Base-by-base conservation (phyloP, 2,113 vertebrate species). In the Stictonetta naevosa region DNA sequence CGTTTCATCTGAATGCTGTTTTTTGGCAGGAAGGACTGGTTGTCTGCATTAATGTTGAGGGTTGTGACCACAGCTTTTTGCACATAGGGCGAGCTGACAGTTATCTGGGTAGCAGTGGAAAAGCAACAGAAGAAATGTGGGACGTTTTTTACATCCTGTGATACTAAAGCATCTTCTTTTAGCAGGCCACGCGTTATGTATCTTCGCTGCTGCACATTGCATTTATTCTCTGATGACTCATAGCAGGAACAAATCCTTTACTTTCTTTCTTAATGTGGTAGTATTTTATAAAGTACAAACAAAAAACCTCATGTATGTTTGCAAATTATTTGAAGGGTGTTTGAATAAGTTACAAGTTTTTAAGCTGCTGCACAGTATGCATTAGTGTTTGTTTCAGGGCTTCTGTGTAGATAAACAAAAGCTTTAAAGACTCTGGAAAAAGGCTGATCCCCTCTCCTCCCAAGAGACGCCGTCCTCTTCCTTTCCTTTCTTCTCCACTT, bases 151-250 rank as follows among this genome's bases (percentile, higher is more conserved):
- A 53, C 64, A 68, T 72, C 62, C 69, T 91, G 23, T 82, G 60
- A 59, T 71, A 80, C 44, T 71, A 85, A 89, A 91, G 33, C 33
- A 28, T 86, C 66, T 67, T 67, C 46, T 76, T 75, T 72, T 50
- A 84, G 53, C 50, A 73, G 53, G 36, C 9, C 5, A 1, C 14
- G 31, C 0, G 0, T 78, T 58, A 1, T 58, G 33, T 79, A 42
- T 79, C 48, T 79, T 84, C 42, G 38, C 68, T 81, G 52, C 63
- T 80, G 36, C 71, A 40, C 0, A 0, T 73, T 58, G 77, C 23
- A 2, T 83, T 88, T 66, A 44, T 86, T 84, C 66, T 92, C 83
- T 82, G 69, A 55, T 90, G 91, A 79, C 67, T 94, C 68, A 44
- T 0, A 36, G 33, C 48, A 50, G 36, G 33, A 40, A 20, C 29